Percentiles rank a stretch among this genome's conserved stretches.
These are phyloP conservation scores for Pristis pectinata DNA, from an alignment of 2,797 vertebrate species.

Conservation along the genomic window DNA sequence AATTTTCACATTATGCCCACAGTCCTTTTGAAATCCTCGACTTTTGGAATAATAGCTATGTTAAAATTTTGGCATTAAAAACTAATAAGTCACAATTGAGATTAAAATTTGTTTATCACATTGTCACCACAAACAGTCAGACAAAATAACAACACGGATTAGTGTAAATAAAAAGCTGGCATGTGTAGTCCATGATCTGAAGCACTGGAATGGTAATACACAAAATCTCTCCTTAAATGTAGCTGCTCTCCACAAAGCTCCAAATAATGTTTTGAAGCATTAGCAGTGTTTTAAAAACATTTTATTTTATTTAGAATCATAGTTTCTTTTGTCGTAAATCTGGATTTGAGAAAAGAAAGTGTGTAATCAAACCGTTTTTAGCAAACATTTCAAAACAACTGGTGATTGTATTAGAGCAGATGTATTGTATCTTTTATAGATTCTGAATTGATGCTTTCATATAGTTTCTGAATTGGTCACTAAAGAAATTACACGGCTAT, in stretches of 20 bases:
- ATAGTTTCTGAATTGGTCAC: neutral
- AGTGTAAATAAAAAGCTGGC: neutral
- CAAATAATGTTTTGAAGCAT: neutral
- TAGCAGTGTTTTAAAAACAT: neutral
- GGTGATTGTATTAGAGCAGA: neutral
- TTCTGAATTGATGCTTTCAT: conserved; percentile 11
- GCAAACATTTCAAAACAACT: neutral
- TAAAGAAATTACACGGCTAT: neutral
- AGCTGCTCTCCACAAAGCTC: neutral
- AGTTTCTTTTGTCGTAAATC: neutral
- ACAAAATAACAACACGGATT: conserved; percentile 25
- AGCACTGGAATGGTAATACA: neutral
- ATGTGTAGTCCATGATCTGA: neutral
- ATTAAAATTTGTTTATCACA: neutral
- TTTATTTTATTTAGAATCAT: neutral
- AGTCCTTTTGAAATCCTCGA: neutral
- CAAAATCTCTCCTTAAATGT: conserved; percentile 22
- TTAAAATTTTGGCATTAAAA: conserved; percentile 18
- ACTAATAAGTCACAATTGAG: conserved; percentile 16
- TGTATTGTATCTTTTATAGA: neutral
- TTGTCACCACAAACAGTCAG: conserved; percentile 5
- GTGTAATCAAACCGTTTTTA: neutral
- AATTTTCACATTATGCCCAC: too few species aligned
- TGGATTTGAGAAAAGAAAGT: neutral
- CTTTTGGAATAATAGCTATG: neutral